Evolutionary conservation across 2,888 invertebrate genomes (phyloP), one percentile per base, ranked within the genome.

Genomic region (Melolontha melolontha): DNA sequence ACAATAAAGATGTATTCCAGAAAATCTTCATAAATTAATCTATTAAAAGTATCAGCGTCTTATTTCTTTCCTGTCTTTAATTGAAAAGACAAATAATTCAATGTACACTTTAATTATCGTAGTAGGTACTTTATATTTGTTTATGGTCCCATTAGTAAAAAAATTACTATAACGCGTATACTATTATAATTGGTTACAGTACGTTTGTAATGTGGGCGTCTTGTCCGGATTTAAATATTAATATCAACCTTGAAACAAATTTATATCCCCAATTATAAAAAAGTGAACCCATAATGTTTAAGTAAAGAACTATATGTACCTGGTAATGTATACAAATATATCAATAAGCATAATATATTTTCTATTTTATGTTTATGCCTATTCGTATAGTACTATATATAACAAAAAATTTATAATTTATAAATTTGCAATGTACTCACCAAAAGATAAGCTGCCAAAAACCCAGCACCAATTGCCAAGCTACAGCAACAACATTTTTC

Each of bases 401-500:
- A 22, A 22, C 22, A 22, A 22, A 22, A 22, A 22, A 1, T 39
- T 2, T 16, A 16, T 41, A 10, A 64, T 72, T 50, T 11, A 40
- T 11, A 11, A 6, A 29, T n/a, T 5, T 54, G 27, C 42, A 44
- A 42, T 49, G 40, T 55, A 77, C 81, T 79, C 77, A 85, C 85
- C 82, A 84, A 73, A 44, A 83, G 78, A 77, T 84, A 85, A 63
- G 85, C 81, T 5, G 84, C 84, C 62, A 83, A 81, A 77, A 85
- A 83, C 78, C 84, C 84, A 65, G 82, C 82, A 22, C 83, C 84
- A 64, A 85, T 82, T 34, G 82, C 80, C 66, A 85, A 79, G 76
- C 83, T 83, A 76, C 85, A 85, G 77, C 84, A 85, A 74, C 83
- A 83, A 75, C 85, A 85, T 62, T 80, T 79, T 71, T 83, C 79